phyloP scores from a whole-genome alignment of 2,888 invertebrate genomes.

The Vannuccia rotundouncinata region DNA sequence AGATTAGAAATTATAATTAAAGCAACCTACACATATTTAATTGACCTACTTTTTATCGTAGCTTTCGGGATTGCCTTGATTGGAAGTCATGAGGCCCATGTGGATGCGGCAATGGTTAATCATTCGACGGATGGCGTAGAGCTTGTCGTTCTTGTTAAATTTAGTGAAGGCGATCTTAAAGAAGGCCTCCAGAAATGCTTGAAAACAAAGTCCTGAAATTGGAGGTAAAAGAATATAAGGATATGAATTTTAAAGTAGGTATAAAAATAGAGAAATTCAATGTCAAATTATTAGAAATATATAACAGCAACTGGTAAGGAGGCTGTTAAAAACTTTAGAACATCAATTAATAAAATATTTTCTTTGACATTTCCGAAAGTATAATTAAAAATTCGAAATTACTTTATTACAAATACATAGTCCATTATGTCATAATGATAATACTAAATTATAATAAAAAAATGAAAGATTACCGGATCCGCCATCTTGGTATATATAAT shows the following conservation, averaged over 20 bases:
- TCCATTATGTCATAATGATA: too few relatives aligned
- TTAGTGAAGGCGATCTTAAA: slow-evolving; percentile 47
- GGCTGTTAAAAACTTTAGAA: too few relatives aligned
- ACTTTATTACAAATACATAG: too few relatives aligned
- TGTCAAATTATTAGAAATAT: too few relatives aligned
- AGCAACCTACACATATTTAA: too few relatives aligned
- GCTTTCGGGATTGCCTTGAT: neutral
- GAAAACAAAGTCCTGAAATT: slow-evolving; percentile 49
- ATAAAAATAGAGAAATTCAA: neutral
- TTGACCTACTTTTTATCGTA: slow-evolving; percentile 39
- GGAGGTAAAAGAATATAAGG: too few relatives aligned
- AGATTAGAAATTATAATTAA: too few relatives aligned
- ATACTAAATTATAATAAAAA: too few relatives aligned
- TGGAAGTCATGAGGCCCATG: slow-evolving; percentile 27
- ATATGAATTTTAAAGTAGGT: neutral
- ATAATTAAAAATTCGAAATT: too few relatives aligned
- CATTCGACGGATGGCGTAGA: slow-evolving; percentile 46
- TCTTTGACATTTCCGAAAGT: too few relatives aligned
- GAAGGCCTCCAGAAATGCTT: slow-evolving; percentile 52
- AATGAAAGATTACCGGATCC: slow-evolving; percentile 27
- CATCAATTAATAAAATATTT: too few relatives aligned
- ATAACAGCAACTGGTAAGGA: too few relatives aligned
- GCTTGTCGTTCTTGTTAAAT: slow-evolving; percentile 43
- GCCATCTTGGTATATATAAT: slow-evolving; percentile 45
- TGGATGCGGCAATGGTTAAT: slow-evolving; percentile 44